Evolutionary conservation across 2,888 invertebrate genomes (phyloP).

Genomic region (Dendrolimus houi): DNA sequence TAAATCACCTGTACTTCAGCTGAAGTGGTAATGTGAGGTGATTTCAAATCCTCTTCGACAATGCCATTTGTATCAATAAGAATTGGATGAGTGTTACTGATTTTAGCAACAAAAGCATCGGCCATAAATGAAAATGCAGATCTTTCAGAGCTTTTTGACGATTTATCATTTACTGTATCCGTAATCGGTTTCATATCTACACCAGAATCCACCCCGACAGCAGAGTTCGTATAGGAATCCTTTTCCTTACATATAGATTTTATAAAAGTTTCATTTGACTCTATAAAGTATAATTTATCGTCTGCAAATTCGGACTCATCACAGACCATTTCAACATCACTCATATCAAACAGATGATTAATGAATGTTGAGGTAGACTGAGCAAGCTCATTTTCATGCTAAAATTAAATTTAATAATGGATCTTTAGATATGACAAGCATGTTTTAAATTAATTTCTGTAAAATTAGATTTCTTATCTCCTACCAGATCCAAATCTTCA

Average conservation of each 20-base stretch:
- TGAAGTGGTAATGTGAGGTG: not conserved
- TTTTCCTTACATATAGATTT: slow-evolving; percentile 39
- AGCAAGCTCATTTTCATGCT: slow-evolving; percentile 32
- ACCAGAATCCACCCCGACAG: slow-evolving; percentile 25
- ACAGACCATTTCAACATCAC: slow-evolving; percentile 41
- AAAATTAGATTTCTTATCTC: slow-evolving; percentile 5
- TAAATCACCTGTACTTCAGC: not conserved
- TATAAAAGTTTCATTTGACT: slow-evolving; percentile 24
- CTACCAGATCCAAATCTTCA: slow-evolving; percentile 43
- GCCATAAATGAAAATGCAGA: slow-evolving; percentile 44
- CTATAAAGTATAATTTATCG: slow-evolving; percentile 6
- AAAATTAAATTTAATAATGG: slow-evolving; percentile 13
- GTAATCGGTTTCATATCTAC: slow-evolving; percentile 15
- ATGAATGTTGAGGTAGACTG: slow-evolving; percentile 56
- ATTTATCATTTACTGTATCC: slow-evolving; percentile 12
- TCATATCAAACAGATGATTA: slow-evolving; percentile 58
- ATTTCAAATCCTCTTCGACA: not conserved
- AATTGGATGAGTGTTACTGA: slow-evolving; percentile 7
- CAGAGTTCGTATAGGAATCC: slow-evolving; percentile 37
- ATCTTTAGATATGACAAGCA: slow-evolving; percentile 1
- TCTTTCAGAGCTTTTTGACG: slow-evolving; percentile 21
- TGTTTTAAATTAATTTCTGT: not conserved
- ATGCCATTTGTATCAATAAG: not conserved
- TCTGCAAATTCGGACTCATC: slow-evolving; percentile 17
- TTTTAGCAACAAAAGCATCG: slow-evolving; percentile 30